phyloP scores from a whole-genome alignment of 2,113 vertebrate species.

The Corydoras maculifer region DNA sequence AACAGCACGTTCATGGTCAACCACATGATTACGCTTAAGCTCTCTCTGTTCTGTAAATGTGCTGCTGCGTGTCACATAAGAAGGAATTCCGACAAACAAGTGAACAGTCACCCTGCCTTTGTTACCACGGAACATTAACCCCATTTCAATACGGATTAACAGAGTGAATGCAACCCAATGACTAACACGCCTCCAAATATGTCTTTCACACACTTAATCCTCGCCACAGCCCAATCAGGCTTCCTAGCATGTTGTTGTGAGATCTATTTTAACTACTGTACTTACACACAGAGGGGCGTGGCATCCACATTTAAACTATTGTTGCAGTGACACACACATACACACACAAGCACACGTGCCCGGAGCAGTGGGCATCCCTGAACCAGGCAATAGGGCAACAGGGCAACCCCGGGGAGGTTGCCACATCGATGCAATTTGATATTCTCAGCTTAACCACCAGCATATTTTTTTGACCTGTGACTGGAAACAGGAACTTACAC shows the following conservation, averaged over 20 bases:
- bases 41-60: slow-evolving; percentile 6
- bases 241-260: slow-evolving; percentile 10
- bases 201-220: slow-evolving; percentile 27
- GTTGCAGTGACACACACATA: too few relatives aligned
- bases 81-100: slow-evolving; percentile 5
- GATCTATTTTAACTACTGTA: too few relatives aligned
- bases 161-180: slow-evolving; percentile 8
- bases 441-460: too few relatives aligned
- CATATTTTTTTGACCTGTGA: too few relatives aligned
- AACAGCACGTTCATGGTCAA: slow-evolving; percentile 18
- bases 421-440: too few relatives aligned
- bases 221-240: slow-evolving; percentile 12
- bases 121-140: slow-evolving; percentile 7
- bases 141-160: not conserved
- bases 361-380: too few relatives aligned
- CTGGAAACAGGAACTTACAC: too few relatives aligned
- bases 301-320: too few relatives aligned
- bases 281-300: too few relatives aligned
- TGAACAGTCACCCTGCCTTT: slow-evolving; percentile 10
- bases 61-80: not conserved
- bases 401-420: too few relatives aligned
- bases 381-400: too few relatives aligned
- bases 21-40: slow-evolving; percentile 29
- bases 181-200: slow-evolving; percentile 13
- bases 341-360: too few relatives aligned